Evolutionary conservation across 2,797 vertebrate species (phyloP).

Genomic region (Anabacerthia variegaticeps): DNA sequence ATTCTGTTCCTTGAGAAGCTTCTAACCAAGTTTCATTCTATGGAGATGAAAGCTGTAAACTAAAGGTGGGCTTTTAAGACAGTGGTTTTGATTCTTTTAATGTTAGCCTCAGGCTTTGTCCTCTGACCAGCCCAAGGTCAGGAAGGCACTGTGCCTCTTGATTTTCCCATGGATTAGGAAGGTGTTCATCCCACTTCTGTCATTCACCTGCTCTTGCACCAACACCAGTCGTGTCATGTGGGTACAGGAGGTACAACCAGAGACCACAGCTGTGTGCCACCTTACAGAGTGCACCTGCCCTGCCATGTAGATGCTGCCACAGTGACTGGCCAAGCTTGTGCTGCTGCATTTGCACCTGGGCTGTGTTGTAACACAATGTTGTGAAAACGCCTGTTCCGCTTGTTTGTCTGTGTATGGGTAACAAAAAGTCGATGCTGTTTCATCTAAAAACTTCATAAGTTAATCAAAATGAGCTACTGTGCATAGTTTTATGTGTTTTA

Average conservation of each 20-base stretch:
- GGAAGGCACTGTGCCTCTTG: not conserved
- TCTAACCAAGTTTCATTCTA: not conserved
- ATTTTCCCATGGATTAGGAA: not conserved
- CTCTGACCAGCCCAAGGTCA: not conserved
- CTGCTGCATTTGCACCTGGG: not conserved
- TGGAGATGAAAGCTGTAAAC: not conserved
- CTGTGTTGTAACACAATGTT: fast-evolving
- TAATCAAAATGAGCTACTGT: not conserved
- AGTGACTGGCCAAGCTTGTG: not conserved
- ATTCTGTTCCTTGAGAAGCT: not conserved
- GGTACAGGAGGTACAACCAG: not conserved
- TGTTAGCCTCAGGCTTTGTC: not conserved
- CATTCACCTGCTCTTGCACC: fast-evolving
- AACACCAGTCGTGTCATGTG: fast-evolving
- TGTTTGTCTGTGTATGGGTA: not conserved
- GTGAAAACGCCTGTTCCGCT: not conserved
- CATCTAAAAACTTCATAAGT: not conserved
- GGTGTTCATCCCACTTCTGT: not conserved
- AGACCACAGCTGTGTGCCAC: not conserved
- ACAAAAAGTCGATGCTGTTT: not conserved
- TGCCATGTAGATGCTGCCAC: not conserved
- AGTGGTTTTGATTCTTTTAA: not conserved
- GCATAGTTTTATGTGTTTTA: not conserved
- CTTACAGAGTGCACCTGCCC: not conserved
- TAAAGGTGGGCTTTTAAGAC: not conserved